Conservation (phyloP, 2,888 invertebrate genomes). For the Eupithecia subumbrata region DNA sequence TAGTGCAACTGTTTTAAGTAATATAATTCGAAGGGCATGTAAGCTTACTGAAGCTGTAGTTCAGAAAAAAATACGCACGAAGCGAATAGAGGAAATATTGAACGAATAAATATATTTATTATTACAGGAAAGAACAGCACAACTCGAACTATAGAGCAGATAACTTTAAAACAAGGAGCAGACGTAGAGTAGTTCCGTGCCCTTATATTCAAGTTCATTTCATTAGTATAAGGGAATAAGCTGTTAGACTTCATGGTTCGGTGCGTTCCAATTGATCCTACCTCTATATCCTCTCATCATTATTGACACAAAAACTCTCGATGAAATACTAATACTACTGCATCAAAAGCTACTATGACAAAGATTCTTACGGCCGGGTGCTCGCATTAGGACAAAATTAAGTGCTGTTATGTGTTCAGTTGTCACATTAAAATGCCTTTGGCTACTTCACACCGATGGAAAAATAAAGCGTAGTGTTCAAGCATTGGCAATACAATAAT, state of each 20-base stretch:
- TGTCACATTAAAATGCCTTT: conserved; percentile 81
- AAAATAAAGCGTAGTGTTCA: conserved; percentile 63
- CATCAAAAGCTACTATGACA: conserved; percentile 27
- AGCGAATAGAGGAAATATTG: background rate
- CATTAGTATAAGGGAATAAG: background rate
- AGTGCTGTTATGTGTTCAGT: conserved; percentile 81
- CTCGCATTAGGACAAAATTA: conserved; percentile 82
- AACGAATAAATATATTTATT: no score
- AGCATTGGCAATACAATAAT: conserved; percentile 74
- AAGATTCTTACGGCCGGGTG: conserved; percentile 68
- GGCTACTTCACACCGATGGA: conserved; percentile 71
- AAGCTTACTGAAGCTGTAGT: background rate
- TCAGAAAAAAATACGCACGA: background rate
- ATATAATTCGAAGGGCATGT: conserved; percentile 6
- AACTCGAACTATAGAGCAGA: background rate
- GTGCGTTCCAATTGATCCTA: no score
- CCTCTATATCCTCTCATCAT: background rate
- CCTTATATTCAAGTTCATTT: background rate
- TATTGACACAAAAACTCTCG: background rate
- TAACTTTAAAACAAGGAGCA: no score
- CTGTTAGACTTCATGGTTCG: background rate
- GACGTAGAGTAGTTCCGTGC: no score
- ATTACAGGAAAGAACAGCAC: background rate
- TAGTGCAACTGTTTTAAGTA: conserved; percentile 21
- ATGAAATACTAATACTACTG: conserved; percentile 24